phyloP scores from a whole-genome alignment of 92 coral and sea anemone species.

The Pocillopora grandis region DNA sequence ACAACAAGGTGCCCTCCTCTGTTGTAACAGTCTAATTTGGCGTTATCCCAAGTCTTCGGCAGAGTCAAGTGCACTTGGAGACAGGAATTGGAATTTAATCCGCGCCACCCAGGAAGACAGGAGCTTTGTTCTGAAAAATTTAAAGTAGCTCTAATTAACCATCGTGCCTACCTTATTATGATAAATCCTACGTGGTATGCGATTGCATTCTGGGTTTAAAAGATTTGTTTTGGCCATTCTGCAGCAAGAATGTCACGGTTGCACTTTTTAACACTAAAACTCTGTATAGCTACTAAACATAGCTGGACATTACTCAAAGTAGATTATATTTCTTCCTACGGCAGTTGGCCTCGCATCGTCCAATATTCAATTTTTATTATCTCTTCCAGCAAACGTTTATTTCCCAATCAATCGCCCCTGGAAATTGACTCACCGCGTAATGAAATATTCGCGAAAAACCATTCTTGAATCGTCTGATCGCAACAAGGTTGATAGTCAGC shows the following conservation, averaged over 20 bases:
- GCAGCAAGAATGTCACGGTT: too few relatives aligned
- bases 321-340: too few relatives aligned
- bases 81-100: neutral
- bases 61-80: neutral
- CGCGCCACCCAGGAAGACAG: slow-evolving; percentile 44
- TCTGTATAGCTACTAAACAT: too few relatives aligned
- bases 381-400: too few relatives aligned
- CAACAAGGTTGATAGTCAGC: slow-evolving; percentile 34
- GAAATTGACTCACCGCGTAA: slow-evolving; percentile 7
- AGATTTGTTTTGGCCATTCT: neutral
- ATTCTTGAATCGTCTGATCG: neutral
- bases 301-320: too few relatives aligned
- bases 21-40: slow-evolving; percentile 5
- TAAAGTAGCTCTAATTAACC: neutral
- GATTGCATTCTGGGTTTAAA: neutral
- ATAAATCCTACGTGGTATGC: neutral
- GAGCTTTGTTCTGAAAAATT: neutral
- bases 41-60: slow-evolving; percentile 2
- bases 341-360: too few relatives aligned
- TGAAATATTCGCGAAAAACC: slow-evolving; percentile 27
- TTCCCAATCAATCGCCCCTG: neutral
- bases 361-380: too few relatives aligned
- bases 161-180: neutral
- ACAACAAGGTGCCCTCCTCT: slow-evolving; percentile 17
- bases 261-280: too few relatives aligned